These are phyloP conservation scores for fruit fly (Drosophila melanogaster) DNA, from an alignment of 1,140 invertebrate species.

Conservation along the genomic window DNA sequence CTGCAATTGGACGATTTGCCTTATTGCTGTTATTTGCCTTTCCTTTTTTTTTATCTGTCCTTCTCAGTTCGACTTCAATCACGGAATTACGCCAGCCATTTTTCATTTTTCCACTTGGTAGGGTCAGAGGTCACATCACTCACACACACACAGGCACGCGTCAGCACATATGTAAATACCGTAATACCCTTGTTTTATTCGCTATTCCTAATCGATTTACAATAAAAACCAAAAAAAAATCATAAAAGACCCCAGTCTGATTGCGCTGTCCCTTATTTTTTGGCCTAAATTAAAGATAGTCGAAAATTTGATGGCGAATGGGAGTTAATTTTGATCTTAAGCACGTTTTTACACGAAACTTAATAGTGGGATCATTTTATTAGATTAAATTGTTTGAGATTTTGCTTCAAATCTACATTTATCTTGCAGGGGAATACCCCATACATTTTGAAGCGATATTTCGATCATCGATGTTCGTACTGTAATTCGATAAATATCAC, in stretches of 20 bases:
- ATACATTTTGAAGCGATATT: background rate
- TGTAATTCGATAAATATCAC: background rate
- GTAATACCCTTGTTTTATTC: slow-evolving; percentile 35
- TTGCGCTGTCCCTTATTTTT: slow-evolving; percentile 32
- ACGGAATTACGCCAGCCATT: slow-evolving; percentile 39
- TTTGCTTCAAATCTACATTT: too few species aligned
- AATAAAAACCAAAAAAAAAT: background rate
- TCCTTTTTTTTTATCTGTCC: slow-evolving; percentile 10
- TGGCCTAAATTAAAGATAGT: slow-evolving; percentile 10
- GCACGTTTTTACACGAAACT: too few species aligned
- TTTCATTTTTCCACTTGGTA: slow-evolving; percentile 47
- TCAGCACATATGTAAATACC: slow-evolving; percentile 41
- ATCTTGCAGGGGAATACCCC: background rate
- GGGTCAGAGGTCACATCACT: slow-evolving; percentile 41
- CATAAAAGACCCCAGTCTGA: background rate
- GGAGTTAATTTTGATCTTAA: too few species aligned
- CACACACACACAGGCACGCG: slow-evolving; percentile 8
- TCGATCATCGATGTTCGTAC: background rate
- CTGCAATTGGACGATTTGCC: background rate
- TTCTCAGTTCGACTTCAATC: slow-evolving; percentile 41
- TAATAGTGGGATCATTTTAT: too few species aligned
- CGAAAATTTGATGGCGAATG: slow-evolving; percentile 16
- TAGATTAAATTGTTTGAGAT: too few species aligned
- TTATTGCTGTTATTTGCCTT: slow-evolving; percentile 27
- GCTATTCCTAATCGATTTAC: slow-evolving; percentile 28